phyloP scores from a whole-genome alignment of 2,797 vertebrate genomes.

The Gambusia yucatana region DNA sequence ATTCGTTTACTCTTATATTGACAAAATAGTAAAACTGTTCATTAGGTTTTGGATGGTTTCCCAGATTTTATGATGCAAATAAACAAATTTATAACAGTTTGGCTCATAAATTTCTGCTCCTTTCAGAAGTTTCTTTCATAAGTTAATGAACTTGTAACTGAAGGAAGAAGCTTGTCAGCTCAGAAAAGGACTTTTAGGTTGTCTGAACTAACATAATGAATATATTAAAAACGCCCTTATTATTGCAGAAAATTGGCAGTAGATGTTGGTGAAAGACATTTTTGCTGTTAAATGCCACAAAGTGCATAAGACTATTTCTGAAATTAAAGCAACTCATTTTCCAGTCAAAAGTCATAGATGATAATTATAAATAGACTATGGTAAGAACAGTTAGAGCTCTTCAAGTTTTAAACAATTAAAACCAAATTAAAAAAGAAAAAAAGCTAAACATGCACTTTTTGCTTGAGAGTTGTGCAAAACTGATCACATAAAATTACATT shows the following conservation, averaged over 20 bases:
- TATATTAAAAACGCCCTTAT: neutral
- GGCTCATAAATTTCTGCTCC: neutral
- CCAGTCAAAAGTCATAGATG: neutral
- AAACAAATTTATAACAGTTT: neutral
- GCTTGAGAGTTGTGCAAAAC: neutral
- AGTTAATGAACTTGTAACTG: neutral
- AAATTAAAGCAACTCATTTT: neutral
- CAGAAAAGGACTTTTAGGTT: neutral
- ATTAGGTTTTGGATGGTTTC: slow-evolving; percentile 16
- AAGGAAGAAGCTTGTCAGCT: neutral
- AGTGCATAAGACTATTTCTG: neutral
- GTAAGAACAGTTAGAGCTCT: neutral
- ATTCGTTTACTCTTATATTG: slow-evolving; percentile 11
- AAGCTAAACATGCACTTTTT: neutral
- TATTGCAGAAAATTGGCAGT: neutral
- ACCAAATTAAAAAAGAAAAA: neutral
- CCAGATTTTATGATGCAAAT: slow-evolving; percentile 19
- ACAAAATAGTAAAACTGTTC: slow-evolving; percentile 24
- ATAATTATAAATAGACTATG: neutral
- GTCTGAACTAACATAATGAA: neutral
- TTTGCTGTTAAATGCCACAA: neutral
- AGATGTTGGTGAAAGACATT: too few relatives aligned
- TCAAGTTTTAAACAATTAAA: neutral
- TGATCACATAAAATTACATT: neutral
- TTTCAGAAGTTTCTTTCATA: neutral